Evolutionary conservation across 2,797 vertebrate species (phyloP), one percentile per base, ranked within the genome.

Genomic region (Amniataba percoides): DNA sequence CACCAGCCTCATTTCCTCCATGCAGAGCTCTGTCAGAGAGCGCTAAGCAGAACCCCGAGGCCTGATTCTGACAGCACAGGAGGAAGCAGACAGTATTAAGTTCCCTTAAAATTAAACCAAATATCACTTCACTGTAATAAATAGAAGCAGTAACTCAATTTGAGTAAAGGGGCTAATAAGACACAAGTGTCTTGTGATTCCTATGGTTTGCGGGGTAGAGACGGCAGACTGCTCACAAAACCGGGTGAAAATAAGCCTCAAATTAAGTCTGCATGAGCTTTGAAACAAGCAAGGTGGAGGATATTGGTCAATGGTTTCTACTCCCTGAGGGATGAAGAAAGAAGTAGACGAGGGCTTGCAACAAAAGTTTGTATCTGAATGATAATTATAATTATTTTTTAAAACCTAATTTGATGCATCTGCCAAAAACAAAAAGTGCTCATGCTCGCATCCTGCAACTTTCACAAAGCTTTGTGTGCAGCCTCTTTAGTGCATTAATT

Each of bases 401-500:
- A 0, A 12, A 19, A 68, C 16, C 9, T 48, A 46, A 55, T 64
- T 31, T 49, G 43, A 53, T 48, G 42, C 56, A 23, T 80, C 13
- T 45, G 21, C 60, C 7, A 39, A 67, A 66, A 65, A 42, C 4
- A 13, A 56, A 71, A 27, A 52, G 31, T 34, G 31, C 40, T 48
- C 42, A 15, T 42, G 25, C 51, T 67, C n/a, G 40, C 40, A 59
- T 84, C 34, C 40, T 63, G 59, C 63, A 63, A 51, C 61, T 71
- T 78, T 49, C 59, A 51, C 59, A 57, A 56, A 71, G 73, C 63
- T 81, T 23, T 71, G 78, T 79, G 63, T 19, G 67, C 78, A 70
- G 69, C 81, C 76, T 85, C 59, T 81, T 88, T 58, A 62, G 73
- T 53, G 76, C 65, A 88, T 86, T 90, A 90, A 91, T 90, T 91